Conservation (phyloP, 92 coral and sea anemone species). For the Micromussa lordhowensis region DNA sequence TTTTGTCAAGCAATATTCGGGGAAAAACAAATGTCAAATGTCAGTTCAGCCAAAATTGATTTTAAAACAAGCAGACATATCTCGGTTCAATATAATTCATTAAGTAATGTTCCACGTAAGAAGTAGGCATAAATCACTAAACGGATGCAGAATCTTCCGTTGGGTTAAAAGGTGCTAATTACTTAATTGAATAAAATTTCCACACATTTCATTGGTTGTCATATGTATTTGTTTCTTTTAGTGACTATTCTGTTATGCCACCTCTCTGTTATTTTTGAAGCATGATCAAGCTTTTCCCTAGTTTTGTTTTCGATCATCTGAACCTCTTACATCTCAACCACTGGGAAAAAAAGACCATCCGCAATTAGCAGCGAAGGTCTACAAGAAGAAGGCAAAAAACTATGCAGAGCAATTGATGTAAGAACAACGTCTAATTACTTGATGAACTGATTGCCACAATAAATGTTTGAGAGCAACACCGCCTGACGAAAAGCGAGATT, state of each 20-base stretch:
- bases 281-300: neutral
- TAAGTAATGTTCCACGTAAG: constrained; percentile 1
- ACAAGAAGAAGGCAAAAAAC: neutral
- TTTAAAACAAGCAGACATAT: constrained; percentile 24
- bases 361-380: neutral
- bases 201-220: neutral
- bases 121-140: neutral
- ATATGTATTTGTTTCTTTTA: neutral
- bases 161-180: neutral
- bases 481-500: neutral
- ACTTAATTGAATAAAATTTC: constrained; percentile 9
- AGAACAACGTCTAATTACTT: neutral
- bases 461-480: neutral
- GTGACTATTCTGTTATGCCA: neutral
- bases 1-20: constrained; percentile 17
- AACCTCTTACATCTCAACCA: neutral
- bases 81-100: too few relatives aligned
- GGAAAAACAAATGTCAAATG: constrained; percentile 19
- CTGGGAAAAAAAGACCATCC: neutral
- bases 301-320: neutral
- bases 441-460: neutral
- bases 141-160: neutral
- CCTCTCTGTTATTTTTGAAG: neutral
- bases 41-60: constrained; percentile 31
- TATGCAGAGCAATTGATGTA: neutral